These are phyloP conservation scores for Tapera naevia DNA, from an alignment of 2,797 vertebrate genomes.

Conservation along the genomic window DNA sequence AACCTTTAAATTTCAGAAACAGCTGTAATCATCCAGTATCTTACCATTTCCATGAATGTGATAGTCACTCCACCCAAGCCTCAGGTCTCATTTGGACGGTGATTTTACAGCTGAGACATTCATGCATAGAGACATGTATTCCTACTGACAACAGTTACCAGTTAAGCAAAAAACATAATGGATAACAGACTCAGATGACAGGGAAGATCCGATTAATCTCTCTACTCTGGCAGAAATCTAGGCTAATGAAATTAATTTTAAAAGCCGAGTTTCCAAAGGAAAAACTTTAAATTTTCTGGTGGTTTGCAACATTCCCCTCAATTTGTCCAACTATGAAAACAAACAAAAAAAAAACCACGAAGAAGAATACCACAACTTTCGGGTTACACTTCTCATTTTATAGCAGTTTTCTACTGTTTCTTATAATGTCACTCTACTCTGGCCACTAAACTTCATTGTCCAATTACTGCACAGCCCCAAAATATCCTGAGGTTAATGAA, in stretches of 20 bases:
- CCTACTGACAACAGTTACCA: slow-evolving; percentile 7
- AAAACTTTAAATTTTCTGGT: background rate
- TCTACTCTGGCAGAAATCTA: background rate
- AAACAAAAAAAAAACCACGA: background rate
- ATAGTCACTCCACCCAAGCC: background rate
- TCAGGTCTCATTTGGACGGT: background rate
- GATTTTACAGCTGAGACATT: background rate
- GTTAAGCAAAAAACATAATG: slow-evolving; percentile 22
- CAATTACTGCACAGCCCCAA: background rate
- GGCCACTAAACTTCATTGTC: background rate
- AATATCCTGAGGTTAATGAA: background rate
- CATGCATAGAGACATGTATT: background rate
- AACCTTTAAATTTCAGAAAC: background rate
- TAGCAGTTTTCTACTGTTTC: background rate
- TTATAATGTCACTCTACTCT: background rate
- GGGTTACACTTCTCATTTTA: background rate
- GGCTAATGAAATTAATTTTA: background rate
- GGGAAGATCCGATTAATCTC: slow-evolving; percentile 1
- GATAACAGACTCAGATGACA: background rate
- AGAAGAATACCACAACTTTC: background rate
- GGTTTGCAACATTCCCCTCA: background rate
- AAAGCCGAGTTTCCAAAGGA: background rate
- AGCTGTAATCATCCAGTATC: background rate
- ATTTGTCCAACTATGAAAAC: background rate
- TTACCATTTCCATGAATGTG: background rate